Base-by-base conservation (phyloP, 2,113 vertebrate species). In the Phyllostomus discolor region DNA sequence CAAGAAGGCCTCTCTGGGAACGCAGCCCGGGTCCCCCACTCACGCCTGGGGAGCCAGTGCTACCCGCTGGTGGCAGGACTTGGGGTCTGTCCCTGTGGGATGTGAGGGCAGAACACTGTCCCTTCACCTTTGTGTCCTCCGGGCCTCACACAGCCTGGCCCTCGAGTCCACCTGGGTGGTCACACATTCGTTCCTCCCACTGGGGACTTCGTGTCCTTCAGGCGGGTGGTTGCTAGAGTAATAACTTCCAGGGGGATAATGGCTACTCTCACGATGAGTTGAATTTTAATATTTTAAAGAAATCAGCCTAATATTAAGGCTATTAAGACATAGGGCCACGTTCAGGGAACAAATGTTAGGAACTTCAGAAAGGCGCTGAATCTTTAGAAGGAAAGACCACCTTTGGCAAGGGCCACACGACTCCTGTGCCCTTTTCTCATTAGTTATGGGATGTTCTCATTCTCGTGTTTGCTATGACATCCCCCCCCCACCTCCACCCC, bases 381-480 rank as follows among this genome's bases (percentile, higher is more conserved):
- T 75, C 31, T 50, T 17, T 26, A 79, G 69, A 83, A 90, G 92
- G 52, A 81, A 85, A 96, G 15, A 52, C 89, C 11, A 72, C 38
- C 24, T 80, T 82, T 5, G 35, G 87, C 85, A 93, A n/a, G 96
- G 75, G 52, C 66, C 70, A 38, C 50, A 0, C 0, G 73, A 52
- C 31, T 72, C 79, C 67, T 43, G 24, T 46, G 19, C 83, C 78
- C 52, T 76, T 79, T 24, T 76, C 43, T 33, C 17, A 67, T 38
- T 91, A 22, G 7, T 78, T 66, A 35, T 35, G 0, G 8, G 72
- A 20, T 72, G 48, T 76, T 88, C 7, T 46, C 85, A 78, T 48
- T 97, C 96, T 88, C 75, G 2, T 52, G 69, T 96, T 96, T 91
- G 52, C 86, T 67, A 79, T 88, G 84, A 96, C 97, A 96, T 97